phyloP scores from a whole-genome alignment of 2,113 vertebrate genomes.

The Oreochromis tanganicae region DNA sequence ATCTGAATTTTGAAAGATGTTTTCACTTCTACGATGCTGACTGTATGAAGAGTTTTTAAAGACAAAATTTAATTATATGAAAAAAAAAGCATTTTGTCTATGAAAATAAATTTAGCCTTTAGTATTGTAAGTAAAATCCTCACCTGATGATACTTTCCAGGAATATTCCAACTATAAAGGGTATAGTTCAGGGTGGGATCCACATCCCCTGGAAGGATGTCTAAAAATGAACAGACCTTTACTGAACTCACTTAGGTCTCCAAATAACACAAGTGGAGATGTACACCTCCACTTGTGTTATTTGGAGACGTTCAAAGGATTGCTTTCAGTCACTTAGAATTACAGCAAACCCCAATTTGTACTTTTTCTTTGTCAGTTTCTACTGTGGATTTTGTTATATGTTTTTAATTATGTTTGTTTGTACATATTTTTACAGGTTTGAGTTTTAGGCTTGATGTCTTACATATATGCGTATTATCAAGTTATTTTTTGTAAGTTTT shows the following conservation, averaged over 20 bases:
- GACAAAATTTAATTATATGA: background rate
- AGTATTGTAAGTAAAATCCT: background rate
- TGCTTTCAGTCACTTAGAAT: background rate
- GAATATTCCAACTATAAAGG: background rate
- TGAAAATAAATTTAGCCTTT: background rate
- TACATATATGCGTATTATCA: background rate
- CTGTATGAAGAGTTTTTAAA: background rate
- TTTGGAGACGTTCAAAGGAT: background rate
- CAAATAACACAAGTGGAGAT: background rate
- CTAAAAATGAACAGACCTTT: background rate
- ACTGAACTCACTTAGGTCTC: background rate
- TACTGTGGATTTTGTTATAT: background rate
- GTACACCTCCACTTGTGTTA: background rate
- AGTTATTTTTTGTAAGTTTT: background rate
- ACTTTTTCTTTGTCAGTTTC: background rate
- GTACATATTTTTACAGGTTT: background rate
- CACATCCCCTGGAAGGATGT: background rate
- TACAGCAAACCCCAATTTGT: background rate
- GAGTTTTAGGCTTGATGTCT: background rate
- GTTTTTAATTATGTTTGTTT: background rate
- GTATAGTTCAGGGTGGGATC: background rate
- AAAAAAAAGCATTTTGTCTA: background rate
- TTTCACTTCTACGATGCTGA: background rate
- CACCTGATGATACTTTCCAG: background rate
- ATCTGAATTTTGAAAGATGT: background rate